A percentile compares a stretch with the other conserved stretches of the same genome.
These are phyloP conservation scores for Andinoacara biseriatus DNA, from an alignment of 2,113 vertebrate species.

Conservation along the genomic window DNA sequence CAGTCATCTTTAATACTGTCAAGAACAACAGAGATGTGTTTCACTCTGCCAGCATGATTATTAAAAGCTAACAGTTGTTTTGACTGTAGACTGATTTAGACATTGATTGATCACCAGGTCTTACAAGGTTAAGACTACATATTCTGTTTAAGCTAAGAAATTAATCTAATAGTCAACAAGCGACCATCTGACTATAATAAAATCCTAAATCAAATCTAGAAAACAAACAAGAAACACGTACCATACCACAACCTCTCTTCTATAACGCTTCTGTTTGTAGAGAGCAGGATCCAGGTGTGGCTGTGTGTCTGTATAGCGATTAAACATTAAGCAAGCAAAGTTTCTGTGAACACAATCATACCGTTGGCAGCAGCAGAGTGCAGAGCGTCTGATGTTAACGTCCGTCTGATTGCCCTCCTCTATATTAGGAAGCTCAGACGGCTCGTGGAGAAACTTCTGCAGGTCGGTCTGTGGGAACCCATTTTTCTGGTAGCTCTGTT, in stretches of 20 bases:
- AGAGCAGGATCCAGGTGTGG: background rate
- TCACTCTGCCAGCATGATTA: background rate
- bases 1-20: background rate
- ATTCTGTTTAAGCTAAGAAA: background rate
- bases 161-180: background rate
- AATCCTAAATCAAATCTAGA: background rate
- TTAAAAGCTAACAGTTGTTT: background rate
- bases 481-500: slow-evolving; percentile 89
- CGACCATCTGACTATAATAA: background rate
- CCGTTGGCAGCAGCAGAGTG: slow-evolving; percentile 85
- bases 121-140: background rate
- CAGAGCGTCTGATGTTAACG: slow-evolving; percentile 25
- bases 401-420: slow-evolving; percentile 60
- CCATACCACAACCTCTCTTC: background rate
- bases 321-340: background rate
- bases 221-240: background rate
- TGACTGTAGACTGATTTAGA: background rate
- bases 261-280: background rate
- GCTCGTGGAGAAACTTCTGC: slow-evolving; percentile 87
- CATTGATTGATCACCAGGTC: background rate
- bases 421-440: slow-evolving; percentile 49
- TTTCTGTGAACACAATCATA: slow-evolving; percentile 47
- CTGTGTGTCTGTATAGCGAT: background rate
- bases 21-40: rapidly evolving
- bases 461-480: slow-evolving; percentile 92